Conservation (phyloP, 64 coral and sea anemone genomes). For the Pocillopora damicornis region DNA sequence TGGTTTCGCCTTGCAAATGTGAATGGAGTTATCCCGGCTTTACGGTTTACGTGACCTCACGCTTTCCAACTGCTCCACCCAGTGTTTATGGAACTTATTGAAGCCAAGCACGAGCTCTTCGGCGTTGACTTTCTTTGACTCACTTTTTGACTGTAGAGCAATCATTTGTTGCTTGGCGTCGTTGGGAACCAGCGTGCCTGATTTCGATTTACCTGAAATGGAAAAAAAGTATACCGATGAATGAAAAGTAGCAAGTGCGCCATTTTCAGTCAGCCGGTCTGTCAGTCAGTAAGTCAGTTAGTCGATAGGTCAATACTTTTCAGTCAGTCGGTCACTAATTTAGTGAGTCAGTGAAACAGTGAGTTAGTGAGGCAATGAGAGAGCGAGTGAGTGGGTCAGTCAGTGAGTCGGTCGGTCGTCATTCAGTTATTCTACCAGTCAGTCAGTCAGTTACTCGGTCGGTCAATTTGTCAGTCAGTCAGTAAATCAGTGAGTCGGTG, state of each 20-base stretch:
- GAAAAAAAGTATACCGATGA: not conserved
- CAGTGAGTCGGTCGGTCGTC: not conserved
- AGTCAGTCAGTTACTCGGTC: not conserved
- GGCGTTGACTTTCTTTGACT: conserved; percentile 2
- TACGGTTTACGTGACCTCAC: not conserved
- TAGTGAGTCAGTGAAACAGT: no score
- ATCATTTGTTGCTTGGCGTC: not conserved
- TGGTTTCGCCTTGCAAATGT: no score
- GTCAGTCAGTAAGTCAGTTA: no score
- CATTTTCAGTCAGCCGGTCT: no score
- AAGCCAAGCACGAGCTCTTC: conserved; percentile 41
- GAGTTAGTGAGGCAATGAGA: no score
- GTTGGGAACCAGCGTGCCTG: not conserved
- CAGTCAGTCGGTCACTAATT: no score
- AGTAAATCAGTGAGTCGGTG: no score
- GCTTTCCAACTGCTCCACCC: conserved; percentile 40
- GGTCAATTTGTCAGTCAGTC: no score
- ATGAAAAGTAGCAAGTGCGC: no score
- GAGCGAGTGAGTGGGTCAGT: no score
- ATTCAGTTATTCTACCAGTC: not conserved
- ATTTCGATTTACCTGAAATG: not conserved
- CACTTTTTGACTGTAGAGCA: not conserved
- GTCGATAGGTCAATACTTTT: no score
- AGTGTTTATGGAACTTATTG: conserved; percentile 45
- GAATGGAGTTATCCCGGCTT: not conserved